phyloP scores from a whole-genome alignment of 2,888 invertebrate species.

The Ischnus inquisitorius region DNA sequence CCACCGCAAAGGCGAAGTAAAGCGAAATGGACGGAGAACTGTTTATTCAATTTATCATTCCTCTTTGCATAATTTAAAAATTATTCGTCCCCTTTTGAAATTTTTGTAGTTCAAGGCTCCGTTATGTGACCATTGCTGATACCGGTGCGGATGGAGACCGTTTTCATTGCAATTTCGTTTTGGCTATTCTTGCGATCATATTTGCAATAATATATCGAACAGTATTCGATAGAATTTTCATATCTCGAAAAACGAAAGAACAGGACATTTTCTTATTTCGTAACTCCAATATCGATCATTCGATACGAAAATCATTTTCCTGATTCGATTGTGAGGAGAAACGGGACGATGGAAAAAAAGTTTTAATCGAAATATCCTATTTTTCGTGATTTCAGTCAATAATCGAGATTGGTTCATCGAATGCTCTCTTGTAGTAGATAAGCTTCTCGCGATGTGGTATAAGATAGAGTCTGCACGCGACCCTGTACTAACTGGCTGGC shows the following conservation, averaged over 20 bases:
- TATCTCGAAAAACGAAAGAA: no score
- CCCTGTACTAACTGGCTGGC: conserved; percentile 64
- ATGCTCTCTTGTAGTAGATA: conserved; percentile 37
- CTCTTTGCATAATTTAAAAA: not conserved
- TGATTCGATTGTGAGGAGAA: no score
- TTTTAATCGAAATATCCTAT: conserved; percentile 14
- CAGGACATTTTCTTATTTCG: no score
- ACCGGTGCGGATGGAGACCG: not conserved
- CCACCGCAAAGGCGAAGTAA: not conserved
- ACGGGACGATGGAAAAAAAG: not conserved
- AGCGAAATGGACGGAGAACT: not conserved
- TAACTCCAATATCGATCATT: no score
- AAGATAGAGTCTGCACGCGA: conserved; percentile 58
- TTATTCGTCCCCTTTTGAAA: not conserved
- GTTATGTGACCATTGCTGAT: not conserved
- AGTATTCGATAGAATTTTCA: no score
- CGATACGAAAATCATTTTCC: no score
- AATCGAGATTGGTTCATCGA: conserved; percentile 57
- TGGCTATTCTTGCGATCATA: no score
- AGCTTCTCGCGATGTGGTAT: conserved; percentile 16
- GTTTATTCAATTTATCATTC: not conserved
- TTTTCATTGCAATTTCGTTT: not conserved
- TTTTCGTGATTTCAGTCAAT: conserved; percentile 32
- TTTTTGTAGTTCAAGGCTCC: not conserved
- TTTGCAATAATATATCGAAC: no score